These are phyloP conservation scores for Clitarchus hookeri DNA, from an alignment of 2,888 invertebrate genomes.

Conservation along the genomic window DNA sequence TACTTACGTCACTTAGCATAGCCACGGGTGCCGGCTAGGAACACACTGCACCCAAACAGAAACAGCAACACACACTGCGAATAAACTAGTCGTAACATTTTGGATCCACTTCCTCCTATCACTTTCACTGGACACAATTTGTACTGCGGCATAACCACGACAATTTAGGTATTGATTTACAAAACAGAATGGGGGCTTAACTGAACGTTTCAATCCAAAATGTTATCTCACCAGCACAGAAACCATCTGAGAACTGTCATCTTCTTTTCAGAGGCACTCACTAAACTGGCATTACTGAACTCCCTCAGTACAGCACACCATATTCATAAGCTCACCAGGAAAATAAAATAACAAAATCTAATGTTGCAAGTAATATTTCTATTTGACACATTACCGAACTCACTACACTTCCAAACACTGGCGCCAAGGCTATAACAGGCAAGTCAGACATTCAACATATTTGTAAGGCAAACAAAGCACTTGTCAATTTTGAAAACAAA, in stretches of 20 bases:
- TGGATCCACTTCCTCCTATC: not conserved
- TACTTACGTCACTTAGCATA: not conserved
- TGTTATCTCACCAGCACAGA: not conserved
- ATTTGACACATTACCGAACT: not conserved
- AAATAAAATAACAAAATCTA: not conserved
- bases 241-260: not conserved
- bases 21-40: not conserved
- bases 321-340: not conserved
- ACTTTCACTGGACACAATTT: not conserved
- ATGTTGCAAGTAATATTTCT: constrained; percentile 7
- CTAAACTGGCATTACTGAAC: not conserved
- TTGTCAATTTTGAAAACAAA: not conserved
- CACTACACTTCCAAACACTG: constrained; percentile 1
- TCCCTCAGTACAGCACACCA: not conserved
- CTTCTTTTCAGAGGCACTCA: not conserved
- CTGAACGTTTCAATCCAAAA: not conserved
- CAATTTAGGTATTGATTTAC: not conserved
- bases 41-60: not conserved
- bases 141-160: not conserved
- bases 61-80: not conserved
- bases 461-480: constrained; percentile 3
- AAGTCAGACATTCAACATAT: not conserved
- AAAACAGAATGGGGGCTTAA: not conserved
- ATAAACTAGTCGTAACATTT: not conserved
- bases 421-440: not conserved